Percentiles rank a stretch among this genome's conserved stretches.
Conservation (phyloP, 2,797 vertebrate genomes). For the Microcaecilia unicolor region DNA sequence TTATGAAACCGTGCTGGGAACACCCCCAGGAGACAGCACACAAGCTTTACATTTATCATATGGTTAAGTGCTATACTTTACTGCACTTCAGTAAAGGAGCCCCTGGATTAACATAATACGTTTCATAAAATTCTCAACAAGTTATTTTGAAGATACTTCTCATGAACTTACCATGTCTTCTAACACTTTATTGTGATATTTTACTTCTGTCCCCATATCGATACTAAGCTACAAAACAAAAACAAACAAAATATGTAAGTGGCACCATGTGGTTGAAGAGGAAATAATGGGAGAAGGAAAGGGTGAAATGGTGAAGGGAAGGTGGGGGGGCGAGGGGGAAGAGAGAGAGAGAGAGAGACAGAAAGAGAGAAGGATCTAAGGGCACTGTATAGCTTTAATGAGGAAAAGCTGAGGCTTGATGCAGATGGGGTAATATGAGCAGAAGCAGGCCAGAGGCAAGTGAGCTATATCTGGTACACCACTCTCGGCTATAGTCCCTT, state of each 20-base stretch:
- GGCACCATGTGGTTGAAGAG: background rate
- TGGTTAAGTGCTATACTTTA: too few species aligned
- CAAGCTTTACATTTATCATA: too few species aligned
- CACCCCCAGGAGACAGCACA: too few species aligned
- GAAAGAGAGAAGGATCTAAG: too few species aligned
- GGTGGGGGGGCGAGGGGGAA: background rate
- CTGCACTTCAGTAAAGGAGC: too few species aligned
- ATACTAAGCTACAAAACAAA: constrained; percentile 81
- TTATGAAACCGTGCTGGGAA: too few species aligned
- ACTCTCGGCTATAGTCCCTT: too few species aligned
- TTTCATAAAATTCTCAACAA: background rate
- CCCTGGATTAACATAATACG: background rate
- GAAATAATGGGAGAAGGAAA: background rate
- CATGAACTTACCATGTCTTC: constrained; percentile 89
- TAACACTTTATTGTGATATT: constrained; percentile 84
- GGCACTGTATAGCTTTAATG: background rate
- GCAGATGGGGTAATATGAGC: too few species aligned
- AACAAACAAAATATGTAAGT: constrained; percentile 2
- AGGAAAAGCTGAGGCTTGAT: too few species aligned
- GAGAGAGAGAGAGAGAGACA: background rate
- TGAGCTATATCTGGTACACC: too few species aligned
- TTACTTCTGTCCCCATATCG: constrained; percentile 94
- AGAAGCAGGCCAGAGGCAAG: too few species aligned
- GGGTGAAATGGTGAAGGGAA: background rate
- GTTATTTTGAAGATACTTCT: too few species aligned